Evolutionary conservation across 1,140 invertebrate species (phyloP), one percentile per base, ranked within the genome.

Genomic region (Calephelis virginiensis): DNA sequence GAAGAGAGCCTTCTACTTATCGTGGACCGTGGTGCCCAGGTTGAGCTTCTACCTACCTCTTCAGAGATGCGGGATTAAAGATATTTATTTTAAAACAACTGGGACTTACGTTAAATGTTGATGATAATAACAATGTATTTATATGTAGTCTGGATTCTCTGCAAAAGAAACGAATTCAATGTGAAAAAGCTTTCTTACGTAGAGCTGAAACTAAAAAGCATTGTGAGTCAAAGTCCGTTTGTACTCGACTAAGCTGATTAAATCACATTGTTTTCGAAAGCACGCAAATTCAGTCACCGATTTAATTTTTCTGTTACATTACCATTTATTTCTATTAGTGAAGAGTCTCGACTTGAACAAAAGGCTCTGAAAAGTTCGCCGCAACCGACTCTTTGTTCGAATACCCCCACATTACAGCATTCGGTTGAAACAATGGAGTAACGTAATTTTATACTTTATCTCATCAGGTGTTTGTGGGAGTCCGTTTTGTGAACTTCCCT

Each of bases 401-500:
- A 9, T 37, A 38, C 75, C 76, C 78, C 79, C 81, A 80, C 80
- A 81, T 81, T 74, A 73, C 78, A 73, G 63, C 68, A 70, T 70
- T 68, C 68, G 67, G 68, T 56, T 69, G 71, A 77, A 75, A 79
- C 77, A 76, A 76, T 77, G 69, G 70, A 66, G 65, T 72, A 66
- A 69, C 66, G 68, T 74, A 72, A 74, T 73, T 72, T 73, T 72
- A 70, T 75, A 79, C 67, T 79, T 79, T 76, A 73, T 79, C 72
- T 67, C 71, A 76, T 78, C 75, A 76, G 72, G 75, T 76, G 73
- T 71, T 74, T 73, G 69, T 61, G 66, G 69, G 63, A 37, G 53
- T 56, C 53, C 17, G 53, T 56, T 56, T 56, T 56, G 28, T 37
- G 28, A 56, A 56, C 53, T 56, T 56, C 53, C 11, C 53, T 56